Conservation (phyloP, 1,140 invertebrate genomes). For the Ceratoteleas bidentatus region DNA sequence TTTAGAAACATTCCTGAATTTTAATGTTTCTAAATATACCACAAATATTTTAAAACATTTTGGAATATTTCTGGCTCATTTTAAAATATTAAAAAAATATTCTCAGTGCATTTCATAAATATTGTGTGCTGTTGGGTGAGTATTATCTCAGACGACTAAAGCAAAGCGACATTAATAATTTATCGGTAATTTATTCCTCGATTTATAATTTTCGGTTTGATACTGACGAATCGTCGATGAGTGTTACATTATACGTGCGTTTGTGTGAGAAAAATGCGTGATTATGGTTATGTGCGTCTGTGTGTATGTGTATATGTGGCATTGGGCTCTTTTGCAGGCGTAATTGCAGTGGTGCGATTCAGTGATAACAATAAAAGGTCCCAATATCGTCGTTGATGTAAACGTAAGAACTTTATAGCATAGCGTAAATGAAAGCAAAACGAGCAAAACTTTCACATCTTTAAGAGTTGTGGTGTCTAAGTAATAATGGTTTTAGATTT, state of each 20-base stretch:
- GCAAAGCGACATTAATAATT: no score
- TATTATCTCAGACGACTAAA: slow-evolving; percentile 2
- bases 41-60: background rate
- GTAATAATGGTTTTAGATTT: slow-evolving; percentile 75
- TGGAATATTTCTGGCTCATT: no score
- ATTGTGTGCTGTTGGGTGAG: no score
- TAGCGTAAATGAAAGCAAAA: slow-evolving; percentile 59
- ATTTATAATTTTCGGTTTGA: slow-evolving; percentile 51
- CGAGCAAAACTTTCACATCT: slow-evolving; percentile 67
- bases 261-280: slow-evolving; percentile 1
- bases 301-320: slow-evolving; percentile 27
- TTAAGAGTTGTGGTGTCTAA: slow-evolving; percentile 74
- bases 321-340: slow-evolving; percentile 33
- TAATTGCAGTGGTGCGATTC: slow-evolving; percentile 49
- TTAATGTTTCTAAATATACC: no score
- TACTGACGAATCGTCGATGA: slow-evolving; percentile 46
- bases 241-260: slow-evolving; percentile 37
- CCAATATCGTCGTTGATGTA: slow-evolving; percentile 68
- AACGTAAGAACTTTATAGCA: slow-evolving; percentile 68
- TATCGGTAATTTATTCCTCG: no score
- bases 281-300: no score
- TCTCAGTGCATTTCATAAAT: no score
- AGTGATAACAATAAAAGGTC: slow-evolving; percentile 64
- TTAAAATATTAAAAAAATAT: no score
- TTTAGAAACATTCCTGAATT: background rate